These are phyloP conservation scores for Hippocampus mohnikei DNA, from an alignment of 2,113 vertebrate genomes.

Conservation along the genomic window DNA sequence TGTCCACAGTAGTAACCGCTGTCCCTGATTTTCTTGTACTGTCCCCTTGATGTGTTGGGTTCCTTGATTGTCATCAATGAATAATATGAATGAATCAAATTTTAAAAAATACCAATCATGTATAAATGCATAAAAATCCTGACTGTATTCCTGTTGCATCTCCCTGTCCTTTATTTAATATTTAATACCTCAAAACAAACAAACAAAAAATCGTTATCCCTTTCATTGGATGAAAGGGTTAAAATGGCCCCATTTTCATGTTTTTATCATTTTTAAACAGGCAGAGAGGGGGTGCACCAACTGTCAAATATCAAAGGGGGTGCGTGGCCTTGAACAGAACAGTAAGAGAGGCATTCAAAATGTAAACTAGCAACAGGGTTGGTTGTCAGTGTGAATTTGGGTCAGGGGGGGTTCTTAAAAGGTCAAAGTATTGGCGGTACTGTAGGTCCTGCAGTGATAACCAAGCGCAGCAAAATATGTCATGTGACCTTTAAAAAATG, in stretches of 20 bases:
- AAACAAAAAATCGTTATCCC: too few species aligned
- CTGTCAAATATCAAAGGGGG: neutral
- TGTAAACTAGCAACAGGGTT: neutral
- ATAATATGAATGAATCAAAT: too few species aligned
- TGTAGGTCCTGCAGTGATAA: neutral
- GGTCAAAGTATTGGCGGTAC: conserved; percentile 10
- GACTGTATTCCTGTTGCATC: too few species aligned
- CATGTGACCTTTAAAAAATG: conserved; percentile 55
- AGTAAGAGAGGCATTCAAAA: neutral
- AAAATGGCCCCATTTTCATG: neutral
- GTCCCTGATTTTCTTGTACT: too few species aligned
- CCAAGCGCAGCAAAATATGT: conserved; percentile 40
- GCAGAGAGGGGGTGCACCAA: neutral
- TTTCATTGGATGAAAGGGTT: too few species aligned
- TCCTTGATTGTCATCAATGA: too few species aligned
- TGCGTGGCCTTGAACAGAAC: neutral
- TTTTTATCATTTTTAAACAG: neutral
- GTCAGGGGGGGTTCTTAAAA: conserved; percentile 9
- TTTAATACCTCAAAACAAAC: too few species aligned
- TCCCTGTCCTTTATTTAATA: too few species aligned
- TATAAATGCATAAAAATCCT: too few species aligned
- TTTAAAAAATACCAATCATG: too few species aligned
- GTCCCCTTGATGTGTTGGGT: too few species aligned
- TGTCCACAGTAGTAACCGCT: too few species aligned
- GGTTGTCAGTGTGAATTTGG: conserved; percentile 2